Percentiles rank a stretch among this genome's conserved stretches.
These are phyloP conservation scores for Drosophila prolongata DNA, from an alignment of 2,888 invertebrate genomes.

Conservation along the genomic window DNA sequence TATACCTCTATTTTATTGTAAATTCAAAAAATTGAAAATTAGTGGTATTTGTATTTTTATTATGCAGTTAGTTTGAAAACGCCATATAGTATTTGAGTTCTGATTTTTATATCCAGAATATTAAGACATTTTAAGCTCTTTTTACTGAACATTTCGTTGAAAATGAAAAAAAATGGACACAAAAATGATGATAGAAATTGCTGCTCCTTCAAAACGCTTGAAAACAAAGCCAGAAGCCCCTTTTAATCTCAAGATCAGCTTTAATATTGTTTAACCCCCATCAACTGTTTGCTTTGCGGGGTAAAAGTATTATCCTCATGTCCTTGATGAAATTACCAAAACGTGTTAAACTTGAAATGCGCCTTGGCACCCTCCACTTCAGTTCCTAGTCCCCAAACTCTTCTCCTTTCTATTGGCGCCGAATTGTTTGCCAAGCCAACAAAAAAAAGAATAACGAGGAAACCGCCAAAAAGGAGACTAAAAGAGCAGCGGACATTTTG, in stretches of 20 bases:
- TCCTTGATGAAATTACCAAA: slow-evolving; percentile 70
- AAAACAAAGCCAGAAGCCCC: background rate
- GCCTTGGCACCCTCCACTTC: slow-evolving; percentile 36
- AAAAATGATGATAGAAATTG: too few species aligned
- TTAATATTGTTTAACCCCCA: slow-evolving; percentile 27
- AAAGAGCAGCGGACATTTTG: slow-evolving; percentile 54
- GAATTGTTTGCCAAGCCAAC: slow-evolving; percentile 65
- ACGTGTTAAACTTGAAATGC: slow-evolving; percentile 68
- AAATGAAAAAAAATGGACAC: too few species aligned
- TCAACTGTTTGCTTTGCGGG: slow-evolving; percentile 6
- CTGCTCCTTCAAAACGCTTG: background rate
- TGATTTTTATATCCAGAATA: too few species aligned
- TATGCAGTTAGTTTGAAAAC: too few species aligned
- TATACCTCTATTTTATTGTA: too few species aligned
- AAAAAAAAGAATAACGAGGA: slow-evolving; percentile 17
- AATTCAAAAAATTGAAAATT: too few species aligned
- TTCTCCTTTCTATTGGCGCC: slow-evolving; percentile 53
- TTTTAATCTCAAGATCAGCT: slow-evolving; percentile 20
- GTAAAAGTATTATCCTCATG: slow-evolving; percentile 51
- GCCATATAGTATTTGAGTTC: too few species aligned
- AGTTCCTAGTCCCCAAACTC: slow-evolving; percentile 4
- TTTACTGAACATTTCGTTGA: too few species aligned
- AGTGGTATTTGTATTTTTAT: too few species aligned
- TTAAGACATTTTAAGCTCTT: too few species aligned
- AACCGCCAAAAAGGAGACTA: slow-evolving; percentile 9